These are phyloP conservation scores for Parnassius smintheus DNA, from an alignment of 2,888 invertebrate genomes.

Conservation along the genomic window DNA sequence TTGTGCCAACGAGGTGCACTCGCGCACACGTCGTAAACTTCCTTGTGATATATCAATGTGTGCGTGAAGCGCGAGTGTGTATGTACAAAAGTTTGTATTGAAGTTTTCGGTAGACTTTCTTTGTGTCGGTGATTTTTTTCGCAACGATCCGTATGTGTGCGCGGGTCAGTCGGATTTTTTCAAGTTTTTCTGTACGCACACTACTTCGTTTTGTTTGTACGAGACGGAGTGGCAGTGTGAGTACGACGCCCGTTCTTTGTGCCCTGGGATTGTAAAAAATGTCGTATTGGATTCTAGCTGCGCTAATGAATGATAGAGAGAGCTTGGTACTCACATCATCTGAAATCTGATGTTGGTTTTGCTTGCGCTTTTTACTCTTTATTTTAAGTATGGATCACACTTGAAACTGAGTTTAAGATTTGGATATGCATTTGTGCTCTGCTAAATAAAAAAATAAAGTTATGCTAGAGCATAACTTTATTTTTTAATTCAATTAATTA, in stretches of 20 bases:
- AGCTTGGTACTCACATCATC: constrained; percentile 52
- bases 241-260: constrained; percentile 75
- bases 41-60: constrained; percentile 49
- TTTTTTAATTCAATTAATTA: too few species aligned
- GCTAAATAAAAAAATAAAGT: constrained; percentile 8
- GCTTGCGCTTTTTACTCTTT: constrained; percentile 36
- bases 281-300: constrained; percentile 80
- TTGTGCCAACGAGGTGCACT: constrained; percentile 59
- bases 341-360: constrained; percentile 64
- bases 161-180: constrained; percentile 77
- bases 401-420: constrained; percentile 40
- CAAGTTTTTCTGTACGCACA: constrained; percentile 71
- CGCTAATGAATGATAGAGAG: constrained; percentile 80
- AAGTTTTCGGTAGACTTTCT: constrained; percentile 79
- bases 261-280: constrained; percentile 79
- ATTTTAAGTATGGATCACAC: constrained; percentile 29
- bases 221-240: constrained; percentile 53
- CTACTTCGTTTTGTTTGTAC: constrained; percentile 50
- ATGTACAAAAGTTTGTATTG: constrained; percentile 73
- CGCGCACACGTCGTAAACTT: constrained; percentile 56
- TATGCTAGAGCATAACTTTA: too few species aligned
- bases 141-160: constrained; percentile 62
- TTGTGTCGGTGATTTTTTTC: constrained; percentile 81
- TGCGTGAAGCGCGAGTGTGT: constrained; percentile 46
- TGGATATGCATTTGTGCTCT: constrained; percentile 36